These are phyloP conservation scores for Tetragnatha versicolor DNA, from an alignment of 1,140 invertebrate species.

Conservation along the genomic window DNA sequence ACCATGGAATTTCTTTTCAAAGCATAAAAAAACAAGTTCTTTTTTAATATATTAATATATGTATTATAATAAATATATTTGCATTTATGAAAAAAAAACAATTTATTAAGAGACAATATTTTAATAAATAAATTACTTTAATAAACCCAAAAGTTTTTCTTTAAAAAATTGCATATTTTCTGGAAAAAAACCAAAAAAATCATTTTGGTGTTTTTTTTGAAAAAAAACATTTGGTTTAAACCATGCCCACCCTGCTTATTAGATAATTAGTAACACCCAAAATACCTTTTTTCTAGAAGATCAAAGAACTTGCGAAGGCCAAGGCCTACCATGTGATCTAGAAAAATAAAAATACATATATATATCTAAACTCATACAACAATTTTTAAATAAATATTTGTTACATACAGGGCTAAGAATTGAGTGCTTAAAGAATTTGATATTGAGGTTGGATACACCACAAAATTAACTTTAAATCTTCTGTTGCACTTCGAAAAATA, in stretches of 20 bases:
- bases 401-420: not conserved
- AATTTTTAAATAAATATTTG: not conserved
- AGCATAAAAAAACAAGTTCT: too few relatives aligned
- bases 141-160: not conserved
- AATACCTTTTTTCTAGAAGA: slow-evolving; percentile 6
- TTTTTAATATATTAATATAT: not conserved
- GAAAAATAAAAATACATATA: not conserved
- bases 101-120: not conserved
- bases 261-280: not conserved
- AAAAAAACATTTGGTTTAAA: not conserved
- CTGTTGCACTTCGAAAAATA: not conserved
- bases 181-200: too few relatives aligned
- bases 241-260: not conserved
- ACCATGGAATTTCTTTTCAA: too few relatives aligned
- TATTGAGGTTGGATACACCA: not conserved
- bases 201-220: not conserved
- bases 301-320: not conserved
- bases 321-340: slow-evolving; percentile 28
- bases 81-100: slow-evolving; percentile 2
- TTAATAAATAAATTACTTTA: not conserved
- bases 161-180: not conserved
- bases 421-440: not conserved
- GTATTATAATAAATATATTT: not conserved
- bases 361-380: not conserved
- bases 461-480: not conserved